Percentiles rank a stretch among this genome's conserved stretches.
phyloP scores from a whole-genome alignment of 1,140 invertebrate genomes.

The Triops longicaudatus region DNA sequence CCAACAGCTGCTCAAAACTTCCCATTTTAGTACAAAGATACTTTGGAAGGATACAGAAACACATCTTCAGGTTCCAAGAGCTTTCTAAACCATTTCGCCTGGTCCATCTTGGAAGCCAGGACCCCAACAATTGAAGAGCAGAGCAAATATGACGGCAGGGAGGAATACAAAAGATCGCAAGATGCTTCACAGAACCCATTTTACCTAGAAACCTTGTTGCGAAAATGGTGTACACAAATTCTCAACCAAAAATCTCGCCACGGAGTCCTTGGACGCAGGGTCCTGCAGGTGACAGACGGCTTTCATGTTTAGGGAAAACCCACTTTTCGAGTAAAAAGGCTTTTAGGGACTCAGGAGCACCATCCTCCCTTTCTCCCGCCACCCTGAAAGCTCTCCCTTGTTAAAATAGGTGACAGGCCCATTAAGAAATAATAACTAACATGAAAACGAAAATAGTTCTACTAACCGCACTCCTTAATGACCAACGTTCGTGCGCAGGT shows the following conservation, averaged over 20 bases:
- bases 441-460: neutral
- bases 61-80: too few relatives aligned
- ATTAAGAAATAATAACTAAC: conserved; percentile 3
- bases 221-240: neutral
- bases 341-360: neutral
- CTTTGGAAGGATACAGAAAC: too few relatives aligned
- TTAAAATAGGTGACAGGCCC: neutral
- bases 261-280: too few relatives aligned
- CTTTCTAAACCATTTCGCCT: neutral
- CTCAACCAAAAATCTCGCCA: too few relatives aligned
- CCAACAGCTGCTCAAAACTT: too few relatives aligned
- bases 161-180: neutral
- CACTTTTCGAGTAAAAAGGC: neutral
- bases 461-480: neutral
- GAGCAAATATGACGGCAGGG: neutral
- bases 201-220: conserved; percentile 8
- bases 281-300: neutral
- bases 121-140: neutral
- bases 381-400: neutral
- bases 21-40: too few relatives aligned
- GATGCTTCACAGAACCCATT: neutral
- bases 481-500: neutral
- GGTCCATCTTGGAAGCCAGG: neutral
- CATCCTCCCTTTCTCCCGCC: too few relatives aligned
- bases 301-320: neutral